Evolutionary conservation across 2,797 vertebrate genomes (phyloP), one percentile per base, ranked within the genome.

Genomic region (Spinibarbus caldwelli): DNA sequence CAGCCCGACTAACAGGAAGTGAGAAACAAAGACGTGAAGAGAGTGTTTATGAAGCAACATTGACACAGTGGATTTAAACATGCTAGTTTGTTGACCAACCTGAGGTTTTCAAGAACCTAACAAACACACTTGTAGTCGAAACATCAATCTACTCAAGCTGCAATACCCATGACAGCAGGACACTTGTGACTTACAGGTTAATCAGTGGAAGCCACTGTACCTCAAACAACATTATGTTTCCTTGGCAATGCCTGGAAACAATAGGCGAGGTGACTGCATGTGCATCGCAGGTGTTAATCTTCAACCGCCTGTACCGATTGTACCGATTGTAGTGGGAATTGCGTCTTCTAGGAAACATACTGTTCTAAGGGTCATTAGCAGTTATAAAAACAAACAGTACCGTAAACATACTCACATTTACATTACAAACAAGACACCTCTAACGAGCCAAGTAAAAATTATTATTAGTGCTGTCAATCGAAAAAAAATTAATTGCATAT

Each of bases 1-100:
- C 66, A 59, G 49, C 45, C 47, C 38, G 21, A 43, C 82, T 86
- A 85, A 88, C 78, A 88, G 86, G 88, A 89, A 85, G 86, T 54
- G 75, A 57, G 43, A 72, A 86, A 86, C 86, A 88, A 86, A 84
- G 70, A 72, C 38, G 68, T 36, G 73, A 68, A 66, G 43, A 73
- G 26, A 75, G 36, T 41, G 59, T 64, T 59, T 76, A 43, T 54
- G 31, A 68, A 70, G 66, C 57, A 36, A 75, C 31, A 19, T 43
- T 84, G 52, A 57, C 66, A 83, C 17, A 83, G 45, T 47, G 11
- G 41, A 83, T 78, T 75, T 52, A 71, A 80, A 67, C 38, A 17
- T 66, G 70, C 19, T 67, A 57, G 62, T 64, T 67, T 66, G 68
- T 64, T 70, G 75, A 62, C 17, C 43, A 66, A 41, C 64, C 34